Evolutionary conservation across 2,113 vertebrate species (phyloP).

Genomic region (Pedionomus torquatus): DNA sequence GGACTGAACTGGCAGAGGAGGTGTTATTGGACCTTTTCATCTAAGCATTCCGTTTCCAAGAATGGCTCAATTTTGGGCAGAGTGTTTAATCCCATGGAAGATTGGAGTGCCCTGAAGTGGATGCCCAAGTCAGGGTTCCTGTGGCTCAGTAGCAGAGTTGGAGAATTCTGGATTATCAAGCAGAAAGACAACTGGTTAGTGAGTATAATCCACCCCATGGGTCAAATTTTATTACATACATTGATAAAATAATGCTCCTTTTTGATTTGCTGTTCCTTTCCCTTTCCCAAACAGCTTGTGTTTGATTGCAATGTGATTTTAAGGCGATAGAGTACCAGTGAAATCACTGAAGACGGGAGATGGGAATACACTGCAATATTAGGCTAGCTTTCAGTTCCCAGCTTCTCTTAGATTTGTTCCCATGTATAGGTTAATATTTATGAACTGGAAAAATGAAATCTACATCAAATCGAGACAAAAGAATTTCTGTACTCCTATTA

Average conservation of each 20-base stretch:
- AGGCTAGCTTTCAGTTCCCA: not conserved
- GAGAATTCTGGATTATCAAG: not conserved
- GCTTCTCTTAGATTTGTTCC: not conserved
- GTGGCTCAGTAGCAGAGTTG: not conserved
- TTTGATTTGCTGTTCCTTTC: not conserved
- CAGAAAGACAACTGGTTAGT: not conserved
- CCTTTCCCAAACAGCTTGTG: not conserved
- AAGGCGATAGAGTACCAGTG: not conserved
- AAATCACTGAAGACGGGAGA: not conserved
- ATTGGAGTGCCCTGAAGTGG: not conserved
- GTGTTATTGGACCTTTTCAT: not conserved
- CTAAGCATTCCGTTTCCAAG: not conserved
- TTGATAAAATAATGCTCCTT: not conserved
- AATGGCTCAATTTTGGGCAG: not conserved
- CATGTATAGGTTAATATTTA: not conserved
- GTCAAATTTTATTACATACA: not conserved
- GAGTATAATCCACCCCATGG: not conserved
- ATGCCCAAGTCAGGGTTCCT: not conserved
- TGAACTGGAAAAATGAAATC: not conserved
- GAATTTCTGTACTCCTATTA: not conserved
- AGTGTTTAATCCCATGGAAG: not conserved
- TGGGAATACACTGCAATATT: not conserved
- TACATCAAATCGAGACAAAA: constrained; percentile 16
- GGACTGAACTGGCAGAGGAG: not conserved
- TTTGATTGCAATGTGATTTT: not conserved